These are phyloP conservation scores for Anodontia alba DNA, from an alignment of 2,888 invertebrate genomes.

Conservation along the genomic window DNA sequence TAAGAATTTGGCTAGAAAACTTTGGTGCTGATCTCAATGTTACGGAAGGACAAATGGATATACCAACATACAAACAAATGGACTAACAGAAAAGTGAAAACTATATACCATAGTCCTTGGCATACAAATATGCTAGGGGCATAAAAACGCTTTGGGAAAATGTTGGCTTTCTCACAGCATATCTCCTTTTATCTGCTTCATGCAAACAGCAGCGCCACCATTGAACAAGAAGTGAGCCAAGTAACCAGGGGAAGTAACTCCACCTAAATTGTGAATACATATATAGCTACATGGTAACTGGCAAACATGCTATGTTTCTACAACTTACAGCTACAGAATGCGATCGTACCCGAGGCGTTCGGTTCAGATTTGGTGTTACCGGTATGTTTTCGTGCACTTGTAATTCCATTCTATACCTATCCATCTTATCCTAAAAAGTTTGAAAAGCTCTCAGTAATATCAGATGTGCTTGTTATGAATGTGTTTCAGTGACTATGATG, in stretches of 20 bases:
- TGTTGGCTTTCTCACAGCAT: no score
- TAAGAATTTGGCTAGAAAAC: no score
- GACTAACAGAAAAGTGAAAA: no score
- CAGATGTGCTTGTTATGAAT: background rate
- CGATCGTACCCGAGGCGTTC: constrained; percentile 78
- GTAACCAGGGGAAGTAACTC: constrained; percentile 12
- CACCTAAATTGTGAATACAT: background rate
- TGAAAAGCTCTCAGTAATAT: constrained; percentile 19
- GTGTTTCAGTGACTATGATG: background rate
- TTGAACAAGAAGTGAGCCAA: background rate
- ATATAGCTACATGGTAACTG: background rate
- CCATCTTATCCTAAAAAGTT: constrained; percentile 80
- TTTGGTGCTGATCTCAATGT: no score
- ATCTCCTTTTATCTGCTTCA: background rate
- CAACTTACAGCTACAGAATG: constrained; percentile 17
- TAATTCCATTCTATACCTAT: constrained; percentile 79
- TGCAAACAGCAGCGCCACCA: constrained; percentile 11
- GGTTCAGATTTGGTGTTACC: constrained; percentile 80
- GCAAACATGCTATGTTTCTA: constrained; percentile 12
- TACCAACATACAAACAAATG: no score
- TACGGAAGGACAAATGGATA: no score
- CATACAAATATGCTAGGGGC: no score
- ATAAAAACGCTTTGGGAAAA: no score
- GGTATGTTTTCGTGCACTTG: constrained; percentile 79
- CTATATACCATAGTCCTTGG: no score